Evolutionary conservation across 2,797 vertebrate species (phyloP), one percentile per base, ranked within the genome.

Genomic region (Chaunax sp.): DNA sequence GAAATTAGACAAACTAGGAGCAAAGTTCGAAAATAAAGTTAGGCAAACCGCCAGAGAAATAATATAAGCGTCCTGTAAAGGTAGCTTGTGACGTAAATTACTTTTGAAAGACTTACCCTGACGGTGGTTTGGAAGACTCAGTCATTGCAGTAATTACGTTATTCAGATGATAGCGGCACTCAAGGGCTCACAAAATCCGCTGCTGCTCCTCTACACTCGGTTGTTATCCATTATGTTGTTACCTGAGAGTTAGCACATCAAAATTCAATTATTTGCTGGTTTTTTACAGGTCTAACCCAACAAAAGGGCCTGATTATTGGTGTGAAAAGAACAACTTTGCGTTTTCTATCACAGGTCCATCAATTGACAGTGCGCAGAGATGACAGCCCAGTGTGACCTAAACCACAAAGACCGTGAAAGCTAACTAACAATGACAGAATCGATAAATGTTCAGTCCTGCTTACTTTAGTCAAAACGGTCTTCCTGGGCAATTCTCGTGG

Each of bases 101-200:
- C 38, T 11, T 43, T 3, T 20, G 6, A 20, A 5, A 12, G 41
- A 75, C 92, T 91, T 78, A 93, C 93, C 92, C 90, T 37, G 63
- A 62, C 19, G 92, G 90, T 38, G 91, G 89, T 79, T 90, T 93
- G 1, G 80, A 78, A 45, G 86, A 69, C 30, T 91, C 87, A 30
- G 80, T 87, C 87, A 88, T 85, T 53, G 68, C 78, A 62, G 78
- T 81, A 67, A 80, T 66, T 60, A 44, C 16, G 53, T 69, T 57
- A 65, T 82, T 77, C 53, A 64, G 75, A 57, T 59, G 55, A 60
- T 41, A 75, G 41, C 44, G 25, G 11, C 43, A 0, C 44, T 65
- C 63, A 33, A 51, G 38, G 53, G 62, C 55, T 82, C 58, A 10
- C 30, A 51, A 54, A 76, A 47, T 62, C 60, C 62, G 37, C 75